phyloP scores from a whole-genome alignment of 2,113 vertebrate genomes.

The Australoheros scitulus region DNA sequence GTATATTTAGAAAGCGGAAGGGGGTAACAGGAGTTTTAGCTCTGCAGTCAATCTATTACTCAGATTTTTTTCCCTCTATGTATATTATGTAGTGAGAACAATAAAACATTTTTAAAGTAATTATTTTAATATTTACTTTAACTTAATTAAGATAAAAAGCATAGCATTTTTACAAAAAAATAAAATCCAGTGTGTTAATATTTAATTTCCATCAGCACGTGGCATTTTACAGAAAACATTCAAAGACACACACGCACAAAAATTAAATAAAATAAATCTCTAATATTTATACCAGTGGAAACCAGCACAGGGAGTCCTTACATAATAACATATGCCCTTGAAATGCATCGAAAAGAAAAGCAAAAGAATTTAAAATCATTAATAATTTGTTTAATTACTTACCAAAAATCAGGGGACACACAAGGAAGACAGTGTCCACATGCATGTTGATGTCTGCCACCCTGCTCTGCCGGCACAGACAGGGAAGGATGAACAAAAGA shows the following conservation, averaged over 20 bases:
- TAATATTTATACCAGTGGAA: too few relatives aligned
- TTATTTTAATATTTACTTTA: not conserved
- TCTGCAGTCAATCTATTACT: not conserved
- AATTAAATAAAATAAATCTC: not conserved
- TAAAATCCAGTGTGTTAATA: not conserved
- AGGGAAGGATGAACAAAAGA: constrained; percentile 13
- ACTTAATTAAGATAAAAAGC: too few relatives aligned
- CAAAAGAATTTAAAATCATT: not conserved
- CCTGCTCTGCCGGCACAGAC: constrained; percentile 43
- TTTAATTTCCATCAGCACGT: not conserved
- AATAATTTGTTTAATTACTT: constrained; percentile 36
- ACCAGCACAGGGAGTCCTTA: not conserved
- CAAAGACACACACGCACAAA: not conserved
- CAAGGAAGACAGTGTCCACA: constrained; percentile 33
- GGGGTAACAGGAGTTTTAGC: constrained; percentile 10
- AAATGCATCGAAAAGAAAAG: not conserved
- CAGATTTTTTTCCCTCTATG: too few relatives aligned
- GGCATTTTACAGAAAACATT: not conserved
- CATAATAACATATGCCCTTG: accelerated
- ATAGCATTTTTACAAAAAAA: too few relatives aligned
- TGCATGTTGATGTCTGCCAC: constrained; percentile 69
- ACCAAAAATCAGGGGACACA: constrained; percentile 63
- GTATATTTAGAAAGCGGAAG: constrained; percentile 70
- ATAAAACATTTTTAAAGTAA: too few relatives aligned
- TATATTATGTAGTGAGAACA: too few relatives aligned